Evolutionary conservation across 1,140 invertebrate genomes (phyloP).

Genomic region (Orchesella cincta): DNA sequence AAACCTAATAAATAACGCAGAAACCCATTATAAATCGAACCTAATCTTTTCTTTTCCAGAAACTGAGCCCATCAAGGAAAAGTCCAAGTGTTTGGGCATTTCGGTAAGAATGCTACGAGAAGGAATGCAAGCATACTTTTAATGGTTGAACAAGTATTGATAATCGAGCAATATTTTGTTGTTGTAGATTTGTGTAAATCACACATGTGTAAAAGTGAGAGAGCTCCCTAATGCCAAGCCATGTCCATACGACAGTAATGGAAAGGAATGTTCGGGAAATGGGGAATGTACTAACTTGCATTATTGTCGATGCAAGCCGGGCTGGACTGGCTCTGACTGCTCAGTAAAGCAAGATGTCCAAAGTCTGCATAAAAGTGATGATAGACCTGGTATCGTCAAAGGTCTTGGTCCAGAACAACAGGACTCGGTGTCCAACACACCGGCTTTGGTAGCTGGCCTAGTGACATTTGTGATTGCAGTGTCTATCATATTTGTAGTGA

Average conservation of each 20-base stretch:
- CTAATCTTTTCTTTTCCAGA: conserved; percentile 20
- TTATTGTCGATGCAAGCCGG: conserved; percentile 83
- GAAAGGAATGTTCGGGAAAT: conserved; percentile 86
- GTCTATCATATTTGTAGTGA: conserved; percentile 41
- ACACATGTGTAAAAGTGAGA: conserved; percentile 81
- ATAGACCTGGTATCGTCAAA: conserved; percentile 31
- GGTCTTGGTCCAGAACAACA: conserved; percentile 35
- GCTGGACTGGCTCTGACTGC: conserved; percentile 87
- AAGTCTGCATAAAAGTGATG: conserved; percentile 30
- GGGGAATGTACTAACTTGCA: conserved; percentile 92
- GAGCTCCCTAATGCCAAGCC: conserved; percentile 77
- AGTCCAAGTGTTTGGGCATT: conserved; percentile 23
- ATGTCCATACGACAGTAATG: conserved; percentile 84
- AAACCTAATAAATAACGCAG: background rate
- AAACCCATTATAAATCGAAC: background rate
- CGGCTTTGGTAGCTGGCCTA: conserved; percentile 27
- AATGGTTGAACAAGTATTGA: background rate
- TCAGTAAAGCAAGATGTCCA: conserved; percentile 67
- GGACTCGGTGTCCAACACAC: conserved; percentile 32
- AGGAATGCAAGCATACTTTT: background rate
- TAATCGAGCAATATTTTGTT: background rate
- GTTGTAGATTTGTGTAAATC: conserved; percentile 80
- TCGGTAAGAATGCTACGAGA: conserved; percentile 19
- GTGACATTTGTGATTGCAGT: conserved; percentile 39
- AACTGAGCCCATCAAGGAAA: conserved; percentile 31